Percentiles rank a stretch among this genome's conserved stretches.
Conservation (phyloP, 2,797 vertebrate genomes). For the Neoniphon sammara region DNA sequence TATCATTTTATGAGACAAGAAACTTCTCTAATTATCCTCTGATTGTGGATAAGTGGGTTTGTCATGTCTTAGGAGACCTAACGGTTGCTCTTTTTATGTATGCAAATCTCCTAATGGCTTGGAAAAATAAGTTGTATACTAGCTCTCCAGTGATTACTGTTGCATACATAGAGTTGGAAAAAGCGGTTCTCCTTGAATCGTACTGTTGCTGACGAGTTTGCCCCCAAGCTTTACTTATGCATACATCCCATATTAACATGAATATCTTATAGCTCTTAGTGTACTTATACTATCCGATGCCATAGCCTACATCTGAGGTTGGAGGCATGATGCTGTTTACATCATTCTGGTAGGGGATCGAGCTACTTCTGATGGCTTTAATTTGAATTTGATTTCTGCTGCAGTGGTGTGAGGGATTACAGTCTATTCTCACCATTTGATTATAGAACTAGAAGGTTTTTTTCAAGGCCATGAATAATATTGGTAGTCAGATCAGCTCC, state of each 20-base stretch:
- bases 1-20: conserved; percentile 3
- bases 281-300: background rate
- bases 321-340: background rate
- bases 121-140: background rate
- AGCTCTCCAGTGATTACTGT: background rate
- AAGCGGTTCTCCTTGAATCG: background rate
- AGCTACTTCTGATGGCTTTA: no score
- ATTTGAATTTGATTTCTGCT: no score
- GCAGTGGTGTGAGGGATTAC: no score
- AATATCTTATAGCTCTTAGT: background rate
- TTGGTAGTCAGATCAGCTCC: background rate
- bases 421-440: background rate
- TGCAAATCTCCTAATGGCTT: conserved; percentile 4
- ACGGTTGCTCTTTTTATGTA: conserved; percentile 1
- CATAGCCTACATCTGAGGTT: background rate
- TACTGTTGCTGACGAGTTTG: background rate
- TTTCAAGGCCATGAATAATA: background rate
- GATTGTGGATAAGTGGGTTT: background rate
- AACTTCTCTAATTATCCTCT: background rate
- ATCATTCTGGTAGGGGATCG: no score
- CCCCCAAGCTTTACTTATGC: background rate
- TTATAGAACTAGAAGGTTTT: background rate
- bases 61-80: background rate
- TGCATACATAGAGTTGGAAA: background rate
- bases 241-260: background rate